These are phyloP conservation scores for Mimumesa dahlbomi DNA, from an alignment of 2,888 invertebrate genomes.

Conservation along the genomic window DNA sequence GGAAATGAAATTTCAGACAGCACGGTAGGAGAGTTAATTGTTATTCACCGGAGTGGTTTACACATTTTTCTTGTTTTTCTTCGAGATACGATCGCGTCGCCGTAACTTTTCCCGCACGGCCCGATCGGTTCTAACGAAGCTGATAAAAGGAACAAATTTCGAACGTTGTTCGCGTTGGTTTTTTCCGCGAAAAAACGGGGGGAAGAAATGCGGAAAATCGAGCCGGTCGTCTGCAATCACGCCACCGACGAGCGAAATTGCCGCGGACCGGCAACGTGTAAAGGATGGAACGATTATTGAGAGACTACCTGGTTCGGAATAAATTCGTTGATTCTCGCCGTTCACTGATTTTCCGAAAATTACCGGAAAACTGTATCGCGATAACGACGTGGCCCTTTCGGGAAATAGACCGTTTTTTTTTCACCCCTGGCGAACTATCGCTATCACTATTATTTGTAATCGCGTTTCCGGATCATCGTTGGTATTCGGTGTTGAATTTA, in stretches of 20 bases:
- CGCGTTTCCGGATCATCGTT: no score
- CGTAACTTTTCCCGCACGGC: slow-evolving; percentile 14
- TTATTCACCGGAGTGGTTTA: no score
- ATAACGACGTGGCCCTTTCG: background rate
- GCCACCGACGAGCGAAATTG: slow-evolving; percentile 38
- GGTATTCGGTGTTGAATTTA: no score
- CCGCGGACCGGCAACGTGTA: slow-evolving; percentile 26
- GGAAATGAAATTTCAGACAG: no score
- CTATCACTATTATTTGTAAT: no score
- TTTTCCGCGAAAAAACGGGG: slow-evolving; percentile 33
- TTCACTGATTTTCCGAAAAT: slow-evolving; percentile 10
- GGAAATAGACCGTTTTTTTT: no score
- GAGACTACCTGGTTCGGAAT: background rate
- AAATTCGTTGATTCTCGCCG: slow-evolving; percentile 1
- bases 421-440: no score
- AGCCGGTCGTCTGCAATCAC: slow-evolving; percentile 45
- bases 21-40: no score
- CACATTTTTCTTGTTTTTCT: no score
- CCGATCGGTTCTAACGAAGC: slow-evolving; percentile 42
- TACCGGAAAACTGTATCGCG: background rate
- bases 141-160: slow-evolving; percentile 8
- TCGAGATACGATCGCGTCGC: background rate
- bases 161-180: slow-evolving; percentile 5
- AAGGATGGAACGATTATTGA: slow-evolving; percentile 13
- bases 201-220: slow-evolving; percentile 38